These are phyloP conservation scores for Phaedon cochleariae DNA, from an alignment of 2,888 invertebrate genomes.

Conservation along the genomic window DNA sequence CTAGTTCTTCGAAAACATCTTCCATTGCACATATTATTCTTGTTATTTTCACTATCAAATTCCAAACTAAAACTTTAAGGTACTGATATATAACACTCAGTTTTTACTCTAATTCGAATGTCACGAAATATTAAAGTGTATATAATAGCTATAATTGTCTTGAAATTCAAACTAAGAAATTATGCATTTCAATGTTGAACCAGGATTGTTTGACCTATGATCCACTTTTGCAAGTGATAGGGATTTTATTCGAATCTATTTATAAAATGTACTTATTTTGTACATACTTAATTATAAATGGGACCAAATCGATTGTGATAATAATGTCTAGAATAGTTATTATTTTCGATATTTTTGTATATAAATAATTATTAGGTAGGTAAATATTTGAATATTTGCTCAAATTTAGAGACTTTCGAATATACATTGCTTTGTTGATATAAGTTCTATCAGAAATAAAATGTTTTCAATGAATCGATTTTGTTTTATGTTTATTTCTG, in stretches of 20 bases:
- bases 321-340: background rate
- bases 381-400: conserved; percentile 1
- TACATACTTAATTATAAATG: background rate
- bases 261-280: background rate
- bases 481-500: background rate
- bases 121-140: too few relatives aligned
- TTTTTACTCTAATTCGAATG: too few relatives aligned
- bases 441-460: background rate
- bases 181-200: too few relatives aligned
- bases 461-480: background rate
- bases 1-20: too few relatives aligned
- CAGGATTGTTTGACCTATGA: too few relatives aligned
- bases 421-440: background rate
- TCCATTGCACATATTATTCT: too few relatives aligned
- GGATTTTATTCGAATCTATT: background rate
- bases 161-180: too few relatives aligned
- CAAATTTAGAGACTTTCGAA: background rate
- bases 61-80: too few relatives aligned
- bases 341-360: background rate
- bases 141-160: too few relatives aligned
- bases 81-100: too few relatives aligned
- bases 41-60: too few relatives aligned
- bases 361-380: background rate
- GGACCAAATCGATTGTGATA: background rate
- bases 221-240: too few relatives aligned